A percentile compares a stretch with the other conserved stretches of the same genome.
phyloP scores from a whole-genome alignment of 1,140 invertebrate genomes.

The Drosophila sp. region DNA sequence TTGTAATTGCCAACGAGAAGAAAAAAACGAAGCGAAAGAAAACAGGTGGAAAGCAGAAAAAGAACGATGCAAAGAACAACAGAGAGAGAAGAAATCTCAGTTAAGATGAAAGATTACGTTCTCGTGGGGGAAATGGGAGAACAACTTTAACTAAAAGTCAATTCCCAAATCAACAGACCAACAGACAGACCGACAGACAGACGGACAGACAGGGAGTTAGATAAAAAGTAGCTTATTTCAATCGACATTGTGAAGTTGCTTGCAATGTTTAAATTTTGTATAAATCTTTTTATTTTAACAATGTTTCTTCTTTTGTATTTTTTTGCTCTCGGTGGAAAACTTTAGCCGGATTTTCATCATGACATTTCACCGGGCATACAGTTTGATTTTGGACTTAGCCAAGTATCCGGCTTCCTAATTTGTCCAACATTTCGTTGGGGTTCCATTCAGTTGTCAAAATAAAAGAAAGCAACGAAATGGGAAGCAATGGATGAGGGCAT shows the following conservation, averaged over 20 bases:
- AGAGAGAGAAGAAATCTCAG: conserved; percentile 59
- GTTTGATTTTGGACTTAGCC: conserved; percentile 74
- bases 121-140: conserved; percentile 25
- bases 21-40: conserved; percentile 23
- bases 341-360: conserved; percentile 23
- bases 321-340: background rate
- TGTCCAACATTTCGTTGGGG: conserved; percentile 24
- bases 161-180: conserved; percentile 69
- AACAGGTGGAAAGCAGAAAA: conserved; percentile 15
- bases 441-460: conserved; percentile 70
- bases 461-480: conserved; percentile 16
- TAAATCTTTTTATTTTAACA: conserved; percentile 76
- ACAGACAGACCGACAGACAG: background rate
- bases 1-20: conserved; percentile 51
- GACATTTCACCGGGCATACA: conserved; percentile 59
- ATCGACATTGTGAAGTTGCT: conserved; percentile 61
- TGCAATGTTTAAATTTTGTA: conserved; percentile 65
- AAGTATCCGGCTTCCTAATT: conserved; percentile 45
- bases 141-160: conserved; percentile 66
- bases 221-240: conserved; percentile 74
- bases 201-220: conserved; percentile 24
- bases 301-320: conserved; percentile 34
- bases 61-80: conserved; percentile 11
- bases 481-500: background rate
- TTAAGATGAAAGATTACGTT: conserved; percentile 76